Evolutionary conservation across 2,888 invertebrate species (phyloP).

Genomic region (Rhingia rostrata): DNA sequence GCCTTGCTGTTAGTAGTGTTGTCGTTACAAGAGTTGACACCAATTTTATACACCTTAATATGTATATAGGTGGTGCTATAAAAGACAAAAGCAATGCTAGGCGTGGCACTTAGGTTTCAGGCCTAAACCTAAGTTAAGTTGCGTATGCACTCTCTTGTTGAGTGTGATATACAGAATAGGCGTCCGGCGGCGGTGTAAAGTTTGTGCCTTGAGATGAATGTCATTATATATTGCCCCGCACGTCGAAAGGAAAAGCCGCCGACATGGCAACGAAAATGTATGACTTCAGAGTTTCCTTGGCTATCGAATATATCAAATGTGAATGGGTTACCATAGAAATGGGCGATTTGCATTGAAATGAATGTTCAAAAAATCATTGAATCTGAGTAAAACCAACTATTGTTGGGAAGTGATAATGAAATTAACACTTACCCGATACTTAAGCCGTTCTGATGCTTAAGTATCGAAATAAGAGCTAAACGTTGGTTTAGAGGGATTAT

Average conservation of each 20-base stretch:
- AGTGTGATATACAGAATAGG: constrained; percentile 2
- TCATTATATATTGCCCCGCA: constrained; percentile 15
- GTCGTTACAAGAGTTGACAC: constrained; percentile 63
- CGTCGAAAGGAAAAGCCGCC: constrained; percentile 48
- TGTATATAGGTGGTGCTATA: constrained; percentile 15
- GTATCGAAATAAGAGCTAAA: too few species aligned
- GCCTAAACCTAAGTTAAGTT: constrained; percentile 38
- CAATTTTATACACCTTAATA: constrained; percentile 67
- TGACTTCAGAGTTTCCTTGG: constrained; percentile 24
- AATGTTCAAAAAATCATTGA: background rate
- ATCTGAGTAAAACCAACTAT: too few species aligned
- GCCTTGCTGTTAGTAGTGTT: constrained; percentile 1
- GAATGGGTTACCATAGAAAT: constrained; percentile 44
- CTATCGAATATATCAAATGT: constrained; percentile 46
- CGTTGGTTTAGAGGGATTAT: too few species aligned
- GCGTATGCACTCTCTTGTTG: constrained; percentile 49
- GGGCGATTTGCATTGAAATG: constrained; percentile 33
- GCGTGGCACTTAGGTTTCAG: constrained; percentile 56
- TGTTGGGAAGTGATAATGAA: too few species aligned
- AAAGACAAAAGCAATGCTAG: constrained; percentile 54
- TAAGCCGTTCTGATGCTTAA: too few species aligned
- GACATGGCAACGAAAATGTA: constrained; percentile 9
- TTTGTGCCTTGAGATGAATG: constrained; percentile 45
- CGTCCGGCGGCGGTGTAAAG: background rate
- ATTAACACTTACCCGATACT: too few species aligned